Conservation (phyloP, 2,797 vertebrate species). For the Gallinago stenura region DNA sequence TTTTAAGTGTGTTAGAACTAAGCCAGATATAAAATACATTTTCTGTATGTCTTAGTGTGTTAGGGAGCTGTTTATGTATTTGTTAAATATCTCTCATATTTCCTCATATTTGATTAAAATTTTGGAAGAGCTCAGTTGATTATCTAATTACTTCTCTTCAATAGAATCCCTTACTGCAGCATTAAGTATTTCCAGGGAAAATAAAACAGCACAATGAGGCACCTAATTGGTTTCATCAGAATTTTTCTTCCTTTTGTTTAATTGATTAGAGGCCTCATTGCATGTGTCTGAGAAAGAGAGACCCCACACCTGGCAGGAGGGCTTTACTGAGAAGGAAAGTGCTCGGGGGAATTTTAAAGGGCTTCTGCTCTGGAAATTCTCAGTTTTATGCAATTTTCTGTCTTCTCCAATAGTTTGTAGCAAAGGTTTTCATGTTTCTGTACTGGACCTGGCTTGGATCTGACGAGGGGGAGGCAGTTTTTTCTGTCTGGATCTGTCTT, state of each 20-base stretch:
- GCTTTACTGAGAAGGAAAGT: neutral
- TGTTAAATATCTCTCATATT: neutral
- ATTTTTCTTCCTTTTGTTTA: neutral
- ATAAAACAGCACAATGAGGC: neutral
- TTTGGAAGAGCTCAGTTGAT: neutral
- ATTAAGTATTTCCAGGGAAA: neutral
- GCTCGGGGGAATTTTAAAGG: neutral
- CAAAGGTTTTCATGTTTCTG: neutral
- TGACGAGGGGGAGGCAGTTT: neutral
- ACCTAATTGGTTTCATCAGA: neutral
- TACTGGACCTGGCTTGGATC: neutral
- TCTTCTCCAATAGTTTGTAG: neutral
- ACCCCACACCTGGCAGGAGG: neutral
- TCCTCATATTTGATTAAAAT: neutral
- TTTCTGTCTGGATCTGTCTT: neutral
- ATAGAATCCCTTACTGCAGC: neutral
- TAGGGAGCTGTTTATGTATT: neutral
- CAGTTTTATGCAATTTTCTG: neutral
- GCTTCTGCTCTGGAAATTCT: neutral
- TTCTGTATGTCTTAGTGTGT: neutral
- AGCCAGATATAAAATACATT: neutral
- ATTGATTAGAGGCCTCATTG: neutral
- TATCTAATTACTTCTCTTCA: neutral
- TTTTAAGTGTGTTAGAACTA: neutral
- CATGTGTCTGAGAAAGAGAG: neutral